These are phyloP conservation scores for Dexiosoma caninum DNA, from an alignment of 2,888 invertebrate genomes.

Conservation along the genomic window DNA sequence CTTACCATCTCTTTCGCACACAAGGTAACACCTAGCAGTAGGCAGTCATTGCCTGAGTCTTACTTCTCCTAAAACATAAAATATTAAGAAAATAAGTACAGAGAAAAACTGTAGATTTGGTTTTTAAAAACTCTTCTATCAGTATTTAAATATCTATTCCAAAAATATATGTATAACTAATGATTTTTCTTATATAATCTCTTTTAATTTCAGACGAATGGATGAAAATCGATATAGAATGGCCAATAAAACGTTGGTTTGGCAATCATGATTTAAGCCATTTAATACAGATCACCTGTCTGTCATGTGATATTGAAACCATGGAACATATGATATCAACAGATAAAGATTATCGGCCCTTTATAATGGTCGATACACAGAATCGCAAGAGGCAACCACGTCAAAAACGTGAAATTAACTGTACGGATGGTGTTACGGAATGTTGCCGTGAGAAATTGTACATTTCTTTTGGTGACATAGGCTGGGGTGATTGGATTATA, in stretches of 20 bases:
- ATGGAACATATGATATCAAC: constrained; percentile 83
- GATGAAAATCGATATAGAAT: constrained; percentile 88
- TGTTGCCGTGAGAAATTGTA: constrained; percentile 91
- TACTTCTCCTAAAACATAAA: no score
- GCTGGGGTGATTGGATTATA: constrained; percentile 94
- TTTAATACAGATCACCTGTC: constrained; percentile 87
- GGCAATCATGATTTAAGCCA: constrained; percentile 83
- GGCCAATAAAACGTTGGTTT: constrained; percentile 87
- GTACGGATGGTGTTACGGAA: constrained; percentile 84
- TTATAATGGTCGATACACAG: constrained; percentile 88
- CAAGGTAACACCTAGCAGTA: no score
- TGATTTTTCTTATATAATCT: background rate
- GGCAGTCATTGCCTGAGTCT: no score
- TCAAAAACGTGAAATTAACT: constrained; percentile 83
- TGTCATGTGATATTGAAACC: constrained; percentile 84
- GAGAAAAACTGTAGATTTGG: no score
- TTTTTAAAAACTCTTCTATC: no score
- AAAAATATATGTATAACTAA: background rate
- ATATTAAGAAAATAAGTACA: no score
- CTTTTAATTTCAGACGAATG: constrained; percentile 82
- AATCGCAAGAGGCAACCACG: constrained; percentile 81
- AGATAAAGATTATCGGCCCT: constrained; percentile 84
- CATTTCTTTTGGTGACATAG: constrained; percentile 89
- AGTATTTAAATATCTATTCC: no score
- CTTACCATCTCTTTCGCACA: no score